Evolutionary conservation across 2,113 vertebrate species (phyloP).

Genomic region (Anolis sagrei): DNA sequence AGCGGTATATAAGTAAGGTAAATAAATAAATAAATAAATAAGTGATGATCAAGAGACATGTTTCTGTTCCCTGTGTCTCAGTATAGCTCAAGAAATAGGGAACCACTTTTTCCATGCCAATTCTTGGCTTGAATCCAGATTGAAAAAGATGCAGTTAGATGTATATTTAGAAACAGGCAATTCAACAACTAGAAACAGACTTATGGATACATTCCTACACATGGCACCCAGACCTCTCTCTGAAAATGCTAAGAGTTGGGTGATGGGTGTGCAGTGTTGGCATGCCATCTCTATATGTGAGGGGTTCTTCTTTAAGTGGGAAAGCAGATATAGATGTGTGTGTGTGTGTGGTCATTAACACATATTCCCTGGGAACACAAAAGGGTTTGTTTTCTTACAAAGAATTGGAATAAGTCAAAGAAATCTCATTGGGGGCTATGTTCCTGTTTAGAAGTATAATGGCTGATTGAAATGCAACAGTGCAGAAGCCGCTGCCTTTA

Average conservation of each 20-base stretch:
- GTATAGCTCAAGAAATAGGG: background rate
- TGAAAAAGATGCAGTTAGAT: background rate
- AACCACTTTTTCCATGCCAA: background rate
- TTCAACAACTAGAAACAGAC: background rate
- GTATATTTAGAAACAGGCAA: background rate
- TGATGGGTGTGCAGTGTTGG: background rate
- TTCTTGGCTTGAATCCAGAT: background rate
- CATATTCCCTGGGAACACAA: too few relatives aligned
- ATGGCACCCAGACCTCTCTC: too few relatives aligned
- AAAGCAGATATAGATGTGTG: too few relatives aligned
- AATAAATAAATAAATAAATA: too few relatives aligned
- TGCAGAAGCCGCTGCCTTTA: background rate
- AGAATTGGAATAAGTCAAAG: background rate
- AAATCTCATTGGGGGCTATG: background rate
- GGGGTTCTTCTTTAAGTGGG: too few relatives aligned
- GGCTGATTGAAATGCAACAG: background rate
- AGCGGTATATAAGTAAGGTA: too few relatives aligned
- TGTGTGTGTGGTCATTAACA: too few relatives aligned
- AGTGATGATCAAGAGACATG: background rate
- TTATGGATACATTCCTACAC: background rate
- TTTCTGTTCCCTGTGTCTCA: background rate
- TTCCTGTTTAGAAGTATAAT: background rate
- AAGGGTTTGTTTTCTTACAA: background rate
- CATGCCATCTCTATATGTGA: background rate
- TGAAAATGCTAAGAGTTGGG: too few relatives aligned